Percentiles rank a stretch among this genome's conserved stretches.
Evolutionary conservation across 2,888 invertebrate genomes (phyloP).

Genomic region (Boloria euphrosyne): DNA sequence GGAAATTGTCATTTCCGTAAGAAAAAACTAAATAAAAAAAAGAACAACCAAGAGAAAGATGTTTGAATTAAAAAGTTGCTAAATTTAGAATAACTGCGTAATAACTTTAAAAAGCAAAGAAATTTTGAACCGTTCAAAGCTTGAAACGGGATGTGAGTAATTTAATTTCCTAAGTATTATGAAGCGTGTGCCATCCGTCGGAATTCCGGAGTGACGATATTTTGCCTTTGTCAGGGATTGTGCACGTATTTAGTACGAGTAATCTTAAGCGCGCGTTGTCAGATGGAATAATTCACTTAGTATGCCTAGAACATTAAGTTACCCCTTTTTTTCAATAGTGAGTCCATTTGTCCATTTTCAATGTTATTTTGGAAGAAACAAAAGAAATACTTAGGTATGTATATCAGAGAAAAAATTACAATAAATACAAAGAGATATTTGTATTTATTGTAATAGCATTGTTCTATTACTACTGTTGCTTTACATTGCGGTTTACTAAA

Average conservation of each 20-base stretch:
- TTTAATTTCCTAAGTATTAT: conserved; percentile 27
- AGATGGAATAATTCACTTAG: too few relatives aligned
- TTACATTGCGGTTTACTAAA: too few relatives aligned
- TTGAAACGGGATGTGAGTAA: conserved; percentile 19
- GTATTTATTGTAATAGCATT: too few relatives aligned
- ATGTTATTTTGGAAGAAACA: too few relatives aligned
- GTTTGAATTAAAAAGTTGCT: background rate
- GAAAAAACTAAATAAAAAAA: background rate
- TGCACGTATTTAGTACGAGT: background rate
- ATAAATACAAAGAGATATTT: too few relatives aligned
- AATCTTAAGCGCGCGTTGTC: background rate
- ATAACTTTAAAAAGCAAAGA: background rate
- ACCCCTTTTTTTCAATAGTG: too few relatives aligned
- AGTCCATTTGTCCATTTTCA: too few relatives aligned
- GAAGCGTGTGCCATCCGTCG: conserved; percentile 10
- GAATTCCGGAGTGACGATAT: conserved; percentile 16
- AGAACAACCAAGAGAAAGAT: background rate
- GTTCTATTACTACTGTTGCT: too few relatives aligned
- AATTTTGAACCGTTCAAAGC: conserved; percentile 8
- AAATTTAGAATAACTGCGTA: background rate
- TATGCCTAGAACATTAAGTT: too few relatives aligned
- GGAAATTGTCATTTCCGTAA: background rate
- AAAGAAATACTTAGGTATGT: too few relatives aligned
- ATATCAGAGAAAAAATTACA: too few relatives aligned
- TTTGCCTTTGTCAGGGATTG: conserved; percentile 8